Evolutionary conservation across 2,113 vertebrate genomes (phyloP).

Genomic region (Cygnus buccinator): DNA sequence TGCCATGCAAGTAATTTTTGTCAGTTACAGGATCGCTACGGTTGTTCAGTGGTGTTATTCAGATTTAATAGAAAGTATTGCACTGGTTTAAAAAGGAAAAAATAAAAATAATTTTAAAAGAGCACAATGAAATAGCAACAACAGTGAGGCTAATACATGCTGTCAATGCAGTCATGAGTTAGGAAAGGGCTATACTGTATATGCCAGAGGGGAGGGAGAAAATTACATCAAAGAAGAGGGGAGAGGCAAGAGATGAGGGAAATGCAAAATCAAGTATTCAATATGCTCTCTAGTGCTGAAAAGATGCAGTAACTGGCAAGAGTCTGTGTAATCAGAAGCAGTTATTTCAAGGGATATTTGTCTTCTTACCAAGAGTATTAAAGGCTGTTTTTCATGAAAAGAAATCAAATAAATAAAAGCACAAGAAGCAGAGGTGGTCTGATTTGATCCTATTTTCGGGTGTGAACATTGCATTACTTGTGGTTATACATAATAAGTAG

Average conservation of each 20-base stretch:
- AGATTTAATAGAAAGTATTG: background rate
- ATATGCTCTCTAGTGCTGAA: background rate
- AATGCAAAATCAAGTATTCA: background rate
- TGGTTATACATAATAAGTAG: background rate
- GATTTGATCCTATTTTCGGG: background rate
- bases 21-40: background rate
- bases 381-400: constrained; percentile 35
- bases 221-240: background rate
- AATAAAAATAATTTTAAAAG: background rate
- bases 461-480: background rate
- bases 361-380: constrained; percentile 15
- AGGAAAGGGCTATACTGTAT: background rate
- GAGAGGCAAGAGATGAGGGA: background rate
- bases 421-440: background rate
- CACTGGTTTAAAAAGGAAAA: background rate
- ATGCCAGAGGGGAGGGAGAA: background rate
- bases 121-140: background rate
- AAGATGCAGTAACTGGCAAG: background rate
- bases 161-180: background rate
- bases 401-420: constrained; percentile 8
- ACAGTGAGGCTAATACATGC: background rate
- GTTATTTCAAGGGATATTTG: constrained; percentile 37
- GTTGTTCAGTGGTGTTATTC: background rate
- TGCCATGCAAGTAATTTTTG: background rate
- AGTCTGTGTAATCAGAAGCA: background rate